Percentiles rank a stretch among this genome's conserved stretches.
These are phyloP conservation scores for Centropus unirufus DNA, from an alignment of 2,113 vertebrate species.

Conservation along the genomic window DNA sequence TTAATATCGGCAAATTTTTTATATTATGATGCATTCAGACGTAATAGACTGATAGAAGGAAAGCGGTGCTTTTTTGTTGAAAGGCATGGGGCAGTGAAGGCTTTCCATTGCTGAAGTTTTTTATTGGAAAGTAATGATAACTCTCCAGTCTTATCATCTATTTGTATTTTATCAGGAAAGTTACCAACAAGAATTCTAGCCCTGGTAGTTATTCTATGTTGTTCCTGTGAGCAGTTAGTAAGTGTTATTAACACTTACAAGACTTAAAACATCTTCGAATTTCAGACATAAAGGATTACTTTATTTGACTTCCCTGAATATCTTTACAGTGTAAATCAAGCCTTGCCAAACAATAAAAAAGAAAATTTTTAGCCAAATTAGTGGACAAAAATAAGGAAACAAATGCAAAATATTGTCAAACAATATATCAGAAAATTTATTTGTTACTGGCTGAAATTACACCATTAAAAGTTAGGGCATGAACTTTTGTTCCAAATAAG, in stretches of 20 bases:
- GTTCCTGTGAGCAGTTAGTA: not conserved
- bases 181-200: not conserved
- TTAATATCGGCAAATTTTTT: not conserved
- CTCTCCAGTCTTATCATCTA: not conserved
- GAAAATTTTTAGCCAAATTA: not conserved
- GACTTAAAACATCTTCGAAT: not conserved
- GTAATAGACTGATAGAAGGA: not conserved
- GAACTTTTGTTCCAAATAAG: not conserved
- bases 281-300: not conserved
- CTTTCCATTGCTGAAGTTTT: not conserved
- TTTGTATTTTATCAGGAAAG: not conserved
- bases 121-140: not conserved
- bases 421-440: not conserved
- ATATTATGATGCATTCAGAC: not conserved
- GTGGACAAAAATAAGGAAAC: not conserved
- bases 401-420: not conserved
- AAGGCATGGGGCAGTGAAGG: not conserved
- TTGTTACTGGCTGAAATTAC: not conserved
- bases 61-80: not conserved
- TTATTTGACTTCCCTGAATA: not conserved
- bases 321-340: not conserved
- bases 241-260: not conserved
- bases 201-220: not conserved
- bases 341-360: not conserved
- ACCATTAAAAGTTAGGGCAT: not conserved